A percentile compares a stretch with the other conserved stretches of the same genome.
These are phyloP conservation scores for Gila orcuttii DNA, from an alignment of 2,113 vertebrate species.

Conservation along the genomic window DNA sequence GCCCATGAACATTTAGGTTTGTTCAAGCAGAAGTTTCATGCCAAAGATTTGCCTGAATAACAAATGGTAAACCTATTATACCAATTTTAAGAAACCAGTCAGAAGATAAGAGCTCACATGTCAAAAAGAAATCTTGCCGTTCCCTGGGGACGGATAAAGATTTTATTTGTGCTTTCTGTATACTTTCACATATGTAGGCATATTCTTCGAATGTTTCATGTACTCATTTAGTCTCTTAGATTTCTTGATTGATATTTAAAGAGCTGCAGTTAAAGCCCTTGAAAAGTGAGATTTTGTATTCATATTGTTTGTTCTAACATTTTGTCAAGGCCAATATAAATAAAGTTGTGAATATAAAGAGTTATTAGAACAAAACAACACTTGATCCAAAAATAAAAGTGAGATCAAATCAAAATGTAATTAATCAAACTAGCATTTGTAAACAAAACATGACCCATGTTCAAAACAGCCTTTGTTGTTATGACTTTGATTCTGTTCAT, in stretches of 20 bases:
- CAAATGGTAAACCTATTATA: constrained; percentile 7
- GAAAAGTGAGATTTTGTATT: constrained; percentile 20
- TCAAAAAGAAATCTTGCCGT: not conserved
- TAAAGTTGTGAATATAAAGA: constrained; percentile 59
- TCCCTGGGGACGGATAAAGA: not conserved
- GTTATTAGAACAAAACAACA: constrained; percentile 52
- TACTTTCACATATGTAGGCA: constrained; percentile 2
- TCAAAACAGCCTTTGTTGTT: constrained; percentile 34
- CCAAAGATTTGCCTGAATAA: constrained; percentile 1
- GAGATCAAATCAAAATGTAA: constrained; percentile 47
- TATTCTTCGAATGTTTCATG: not conserved
- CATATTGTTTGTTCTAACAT: not conserved
- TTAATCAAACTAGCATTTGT: constrained; percentile 41
- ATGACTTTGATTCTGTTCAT: constrained; percentile 47
- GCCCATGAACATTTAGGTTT: not conserved
- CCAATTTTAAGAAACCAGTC: not conserved
- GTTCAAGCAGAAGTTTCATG: not conserved
- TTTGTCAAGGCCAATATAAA: constrained; percentile 12
- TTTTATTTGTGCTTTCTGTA: not conserved
- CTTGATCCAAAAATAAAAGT: constrained; percentile 43
- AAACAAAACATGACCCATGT: constrained; percentile 42
- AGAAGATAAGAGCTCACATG: not conserved
- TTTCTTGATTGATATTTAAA: constrained; percentile 28
- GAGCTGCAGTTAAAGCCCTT: constrained; percentile 25
- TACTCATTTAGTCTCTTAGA: constrained; percentile 14